Conservation (phyloP, 2,888 invertebrate genomes). For the Amblyteles armatorius region DNA sequence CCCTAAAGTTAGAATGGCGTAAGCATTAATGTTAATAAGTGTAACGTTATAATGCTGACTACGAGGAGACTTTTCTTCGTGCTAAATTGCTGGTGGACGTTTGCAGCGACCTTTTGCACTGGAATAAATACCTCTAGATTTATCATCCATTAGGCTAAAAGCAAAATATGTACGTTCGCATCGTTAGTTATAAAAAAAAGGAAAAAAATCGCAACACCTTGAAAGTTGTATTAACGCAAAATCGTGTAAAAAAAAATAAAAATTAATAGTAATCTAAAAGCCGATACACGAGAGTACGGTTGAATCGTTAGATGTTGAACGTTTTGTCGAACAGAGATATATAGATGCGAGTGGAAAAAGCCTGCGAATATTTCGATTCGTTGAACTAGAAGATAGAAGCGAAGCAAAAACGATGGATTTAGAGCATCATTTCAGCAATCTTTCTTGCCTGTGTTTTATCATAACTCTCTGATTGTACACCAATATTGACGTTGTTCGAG, state of each 20-base stretch:
- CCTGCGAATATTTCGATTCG: constrained; percentile 63
- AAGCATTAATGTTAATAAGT: constrained; percentile 70
- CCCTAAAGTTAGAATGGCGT: constrained; percentile 63
- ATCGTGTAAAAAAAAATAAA: constrained; percentile 62
- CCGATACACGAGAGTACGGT: constrained; percentile 44
- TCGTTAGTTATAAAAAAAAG: constrained; percentile 53
- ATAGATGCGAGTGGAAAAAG: constrained; percentile 59
- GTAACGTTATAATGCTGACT: constrained; percentile 65
- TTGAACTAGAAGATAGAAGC: constrained; percentile 62
- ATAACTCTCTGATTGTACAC: constrained; percentile 17
- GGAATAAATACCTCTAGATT: constrained; percentile 59
- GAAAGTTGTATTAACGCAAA: constrained; percentile 62
- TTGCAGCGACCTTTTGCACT: constrained; percentile 66
- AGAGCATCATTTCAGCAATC: constrained; percentile 27
- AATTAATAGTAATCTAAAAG: constrained; percentile 47
- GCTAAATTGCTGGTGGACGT: constrained; percentile 64
- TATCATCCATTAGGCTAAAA: constrained; percentile 65
- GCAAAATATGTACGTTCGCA: constrained; percentile 62
- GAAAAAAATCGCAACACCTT: constrained; percentile 51
- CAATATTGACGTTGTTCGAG: background rate
- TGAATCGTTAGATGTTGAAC: constrained; percentile 73
- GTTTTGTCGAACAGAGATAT: constrained; percentile 70
- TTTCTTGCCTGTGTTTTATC: constrained; percentile 34
- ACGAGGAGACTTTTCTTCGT: constrained; percentile 58
- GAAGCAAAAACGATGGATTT: constrained; percentile 54